Percentiles rank a stretch among this genome's conserved stretches.
These are phyloP conservation scores for Melolontha melolontha DNA, from an alignment of 2,888 invertebrate genomes.

Conservation along the genomic window DNA sequence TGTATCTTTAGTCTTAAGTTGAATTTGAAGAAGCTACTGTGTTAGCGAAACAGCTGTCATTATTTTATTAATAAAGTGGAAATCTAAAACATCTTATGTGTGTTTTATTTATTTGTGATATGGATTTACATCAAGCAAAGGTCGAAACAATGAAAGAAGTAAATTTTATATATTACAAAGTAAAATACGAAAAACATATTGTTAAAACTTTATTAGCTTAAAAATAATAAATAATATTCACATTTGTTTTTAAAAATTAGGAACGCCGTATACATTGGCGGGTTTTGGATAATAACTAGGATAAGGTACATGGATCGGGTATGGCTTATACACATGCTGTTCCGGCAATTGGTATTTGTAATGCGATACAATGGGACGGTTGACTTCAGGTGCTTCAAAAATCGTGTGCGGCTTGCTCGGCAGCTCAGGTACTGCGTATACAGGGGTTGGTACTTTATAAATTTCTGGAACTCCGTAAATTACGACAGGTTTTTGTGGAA, in stretches of 20 bases:
- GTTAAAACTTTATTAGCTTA: not conserved
- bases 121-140: too few species aligned
- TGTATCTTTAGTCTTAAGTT: too few species aligned
- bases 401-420: too few species aligned
- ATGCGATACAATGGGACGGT: not conserved
- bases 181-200: conserved; percentile 1
- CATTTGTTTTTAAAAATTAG: conserved; percentile 1
- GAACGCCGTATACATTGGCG: conserved; percentile 17
- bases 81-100: too few species aligned
- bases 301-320: not conserved
- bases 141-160: too few species aligned
- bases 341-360: conserved; percentile 1
- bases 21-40: too few species aligned
- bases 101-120: too few species aligned
- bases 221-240: conserved; percentile 16
- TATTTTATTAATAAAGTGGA: too few species aligned
- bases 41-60: too few species aligned
- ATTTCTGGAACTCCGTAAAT: not conserved
- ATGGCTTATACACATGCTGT: not conserved
- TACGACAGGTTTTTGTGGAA: conserved; percentile 1
- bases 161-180: too few species aligned
- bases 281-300: not conserved
- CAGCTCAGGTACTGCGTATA: not conserved
- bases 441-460: not conserved
- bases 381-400: not conserved